Conservation (phyloP, 1,140 invertebrate species). For the Hypsibius dujardini region DNA sequence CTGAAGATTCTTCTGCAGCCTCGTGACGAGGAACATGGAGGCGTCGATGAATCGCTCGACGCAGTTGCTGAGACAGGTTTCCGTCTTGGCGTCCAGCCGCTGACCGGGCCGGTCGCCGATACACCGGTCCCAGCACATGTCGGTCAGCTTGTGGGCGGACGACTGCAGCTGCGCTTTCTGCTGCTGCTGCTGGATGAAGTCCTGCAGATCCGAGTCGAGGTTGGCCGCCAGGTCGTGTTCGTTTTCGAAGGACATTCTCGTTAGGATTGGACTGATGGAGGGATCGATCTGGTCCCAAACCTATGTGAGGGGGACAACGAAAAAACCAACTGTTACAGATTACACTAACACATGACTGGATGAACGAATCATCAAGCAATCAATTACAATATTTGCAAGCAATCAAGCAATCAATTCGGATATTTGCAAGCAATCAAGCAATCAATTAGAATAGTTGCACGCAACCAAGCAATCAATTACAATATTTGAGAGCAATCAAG, state of each 20-base stretch:
- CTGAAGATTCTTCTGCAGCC: slow-evolving; percentile 42
- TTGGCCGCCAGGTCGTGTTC: neutral
- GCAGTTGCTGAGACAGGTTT: slow-evolving; percentile 76
- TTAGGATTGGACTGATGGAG: too few species aligned
- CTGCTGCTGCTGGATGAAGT: slow-evolving; percentile 64
- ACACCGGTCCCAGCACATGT: slow-evolving; percentile 87
- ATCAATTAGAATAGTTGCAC: too few species aligned
- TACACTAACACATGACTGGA: neutral
- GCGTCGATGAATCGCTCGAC: slow-evolving; percentile 85
- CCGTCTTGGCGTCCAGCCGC: slow-evolving; percentile 67
- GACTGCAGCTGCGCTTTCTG: slow-evolving; percentile 53
- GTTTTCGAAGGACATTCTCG: slow-evolving; percentile 7
- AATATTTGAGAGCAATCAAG: too few species aligned
- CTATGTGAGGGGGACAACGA: too few species aligned
- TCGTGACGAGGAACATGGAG: slow-evolving; percentile 60
- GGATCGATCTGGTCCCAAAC: too few species aligned
- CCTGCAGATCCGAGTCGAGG: slow-evolving; percentile 46
- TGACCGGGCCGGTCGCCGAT: slow-evolving; percentile 58
- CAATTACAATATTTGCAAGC: slow-evolving; percentile 1
- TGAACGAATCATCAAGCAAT: neutral
- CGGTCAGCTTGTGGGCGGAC: slow-evolving; percentile 72
- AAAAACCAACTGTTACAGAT: neutral
- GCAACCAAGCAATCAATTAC: too few species aligned
- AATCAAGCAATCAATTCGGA: neutral
- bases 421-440: too few species aligned